These are phyloP conservation scores for Caenorhabditis uteleia DNA, from an alignment of 2,888 invertebrate species.

Conservation along the genomic window DNA sequence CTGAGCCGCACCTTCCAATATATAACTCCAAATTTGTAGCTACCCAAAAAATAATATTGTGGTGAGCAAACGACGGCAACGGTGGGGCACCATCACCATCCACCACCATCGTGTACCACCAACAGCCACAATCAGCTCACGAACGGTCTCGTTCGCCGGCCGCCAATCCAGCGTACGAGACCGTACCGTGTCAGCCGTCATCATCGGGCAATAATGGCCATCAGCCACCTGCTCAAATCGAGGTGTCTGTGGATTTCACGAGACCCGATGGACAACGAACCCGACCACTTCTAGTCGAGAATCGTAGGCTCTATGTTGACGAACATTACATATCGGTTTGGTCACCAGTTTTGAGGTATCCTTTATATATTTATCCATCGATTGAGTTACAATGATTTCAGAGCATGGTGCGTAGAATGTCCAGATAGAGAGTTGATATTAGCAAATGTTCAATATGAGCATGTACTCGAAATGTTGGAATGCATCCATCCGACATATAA, in stretches of 20 bases:
- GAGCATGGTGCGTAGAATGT: slow-evolving; percentile 69
- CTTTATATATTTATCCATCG: background rate
- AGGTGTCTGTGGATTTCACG: slow-evolving; percentile 62
- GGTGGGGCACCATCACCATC: background rate
- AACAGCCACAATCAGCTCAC: slow-evolving; percentile 3
- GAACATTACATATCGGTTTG: slow-evolving; percentile 67
- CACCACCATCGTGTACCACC: slow-evolving; percentile 8
- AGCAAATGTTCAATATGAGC: slow-evolving; percentile 69
- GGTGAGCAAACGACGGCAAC: background rate
- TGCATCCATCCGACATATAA: slow-evolving; percentile 70
- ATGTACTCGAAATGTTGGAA: slow-evolving; percentile 66
- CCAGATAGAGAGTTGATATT: slow-evolving; percentile 68
- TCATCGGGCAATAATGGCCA: slow-evolving; percentile 20
- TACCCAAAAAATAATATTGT: background rate
- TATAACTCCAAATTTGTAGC: too few relatives aligned
- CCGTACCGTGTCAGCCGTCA: slow-evolving; percentile 33
- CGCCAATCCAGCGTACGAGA: slow-evolving; percentile 14
- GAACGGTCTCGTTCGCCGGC: slow-evolving; percentile 37
- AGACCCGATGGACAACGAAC: slow-evolving; percentile 66
- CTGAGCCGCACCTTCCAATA: too few relatives aligned
- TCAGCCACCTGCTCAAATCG: slow-evolving; percentile 48
- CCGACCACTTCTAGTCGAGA: slow-evolving; percentile 65
- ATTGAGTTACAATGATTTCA: slow-evolving; percentile 15
- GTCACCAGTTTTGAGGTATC: slow-evolving; percentile 60
- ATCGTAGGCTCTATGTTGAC: slow-evolving; percentile 67